Conservation (phyloP, 2,888 invertebrate genomes). For the Nasonovia ribisnigri region DNA sequence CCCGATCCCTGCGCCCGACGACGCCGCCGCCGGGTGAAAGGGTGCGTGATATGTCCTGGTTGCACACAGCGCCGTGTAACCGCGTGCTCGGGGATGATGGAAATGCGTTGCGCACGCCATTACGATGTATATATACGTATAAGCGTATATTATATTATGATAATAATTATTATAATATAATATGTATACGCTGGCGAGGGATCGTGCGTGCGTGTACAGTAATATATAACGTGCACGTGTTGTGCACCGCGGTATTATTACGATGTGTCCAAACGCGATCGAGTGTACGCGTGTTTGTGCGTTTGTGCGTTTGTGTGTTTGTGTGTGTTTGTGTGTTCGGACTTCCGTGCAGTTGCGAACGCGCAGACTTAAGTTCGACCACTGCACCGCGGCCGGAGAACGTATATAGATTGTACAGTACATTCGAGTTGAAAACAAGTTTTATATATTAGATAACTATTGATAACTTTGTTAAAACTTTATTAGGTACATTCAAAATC, state of each 20-base stretch:
- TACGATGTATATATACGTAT: not conserved
- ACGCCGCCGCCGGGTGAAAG: constrained; percentile 10
- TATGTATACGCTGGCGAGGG: not conserved
- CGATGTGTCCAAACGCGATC: not conserved
- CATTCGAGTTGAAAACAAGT: too few species aligned
- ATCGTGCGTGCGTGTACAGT: not conserved
- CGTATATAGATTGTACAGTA: too few species aligned
- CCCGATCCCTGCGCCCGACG: not conserved
- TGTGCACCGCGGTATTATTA: not conserved
- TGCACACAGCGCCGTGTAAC: not conserved
- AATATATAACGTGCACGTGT: not conserved
- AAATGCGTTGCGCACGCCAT: constrained; percentile 35
- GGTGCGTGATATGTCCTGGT: constrained; percentile 30
- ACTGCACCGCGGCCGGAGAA: too few species aligned
- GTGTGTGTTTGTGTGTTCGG: not conserved
- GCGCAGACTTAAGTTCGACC: not conserved
- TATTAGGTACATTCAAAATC: too few species aligned
- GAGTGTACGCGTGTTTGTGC: not conserved
- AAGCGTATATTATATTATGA: not conserved
- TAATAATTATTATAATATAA: not conserved
- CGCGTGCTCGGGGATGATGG: constrained; percentile 3
- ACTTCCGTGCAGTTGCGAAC: not conserved
- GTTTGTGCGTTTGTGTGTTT: too few species aligned
- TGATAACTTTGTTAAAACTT: too few species aligned
- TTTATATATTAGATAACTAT: too few species aligned